Conservation (phyloP, 2,113 vertebrate genomes). For the Brienomyrus brachyistius region DNA sequence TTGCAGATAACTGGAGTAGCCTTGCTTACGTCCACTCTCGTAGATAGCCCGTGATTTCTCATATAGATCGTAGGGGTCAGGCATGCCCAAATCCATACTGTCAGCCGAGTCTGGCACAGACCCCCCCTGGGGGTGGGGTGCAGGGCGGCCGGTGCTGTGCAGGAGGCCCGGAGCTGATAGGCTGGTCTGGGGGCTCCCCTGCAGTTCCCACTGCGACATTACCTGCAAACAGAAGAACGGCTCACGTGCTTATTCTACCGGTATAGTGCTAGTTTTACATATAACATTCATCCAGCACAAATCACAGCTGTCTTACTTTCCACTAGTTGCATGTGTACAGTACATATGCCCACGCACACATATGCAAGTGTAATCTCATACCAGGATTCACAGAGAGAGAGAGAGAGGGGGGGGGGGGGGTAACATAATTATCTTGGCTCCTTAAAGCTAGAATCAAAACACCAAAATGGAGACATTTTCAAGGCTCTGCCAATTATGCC, state of each 20-base stretch:
- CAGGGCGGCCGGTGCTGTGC: constrained; percentile 76
- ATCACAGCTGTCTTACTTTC: neutral
- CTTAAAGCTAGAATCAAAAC: neutral
- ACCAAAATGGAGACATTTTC: neutral
- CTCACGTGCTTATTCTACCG: neutral
- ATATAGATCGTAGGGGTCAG: constrained; percentile 96
- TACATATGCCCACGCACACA: constrained; percentile 1
- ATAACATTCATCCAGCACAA: neutral
- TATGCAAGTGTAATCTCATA: constrained; percentile 1
- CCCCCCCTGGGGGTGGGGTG: constrained; percentile 76
- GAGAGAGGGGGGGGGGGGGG: neutral
- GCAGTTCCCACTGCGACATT: constrained; percentile 86
- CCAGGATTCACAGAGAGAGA: neutral
- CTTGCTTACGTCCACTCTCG: constrained; percentile 94
- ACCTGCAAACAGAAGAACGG: constrained; percentile 50
- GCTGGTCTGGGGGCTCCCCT: constrained; percentile 87
- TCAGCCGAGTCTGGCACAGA: constrained; percentile 90
- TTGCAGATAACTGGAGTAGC: neutral
- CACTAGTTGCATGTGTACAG: neutral
- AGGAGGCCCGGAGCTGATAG: constrained; percentile 73
- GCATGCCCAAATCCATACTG: constrained; percentile 90
- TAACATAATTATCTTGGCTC: neutral
- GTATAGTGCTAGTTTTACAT: neutral
- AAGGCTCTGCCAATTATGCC: neutral
- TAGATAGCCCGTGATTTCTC: constrained; percentile 98